A percentile compares a stretch with the other conserved stretches of the same genome.
Evolutionary conservation across 2,888 invertebrate genomes (phyloP).

Genomic region (Epirrita christyi): DNA sequence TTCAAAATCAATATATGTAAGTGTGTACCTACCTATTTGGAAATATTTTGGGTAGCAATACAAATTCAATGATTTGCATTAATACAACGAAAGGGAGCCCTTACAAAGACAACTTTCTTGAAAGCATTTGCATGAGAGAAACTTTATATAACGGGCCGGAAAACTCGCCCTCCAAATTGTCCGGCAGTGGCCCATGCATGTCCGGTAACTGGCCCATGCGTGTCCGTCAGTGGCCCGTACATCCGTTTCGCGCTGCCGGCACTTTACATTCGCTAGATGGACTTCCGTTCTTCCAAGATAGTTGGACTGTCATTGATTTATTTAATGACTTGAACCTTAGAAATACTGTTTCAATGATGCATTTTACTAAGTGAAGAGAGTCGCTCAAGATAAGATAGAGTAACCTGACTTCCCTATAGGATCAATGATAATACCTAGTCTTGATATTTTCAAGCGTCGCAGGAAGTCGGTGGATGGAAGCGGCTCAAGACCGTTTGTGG

Average conservation of each 20-base stretch:
- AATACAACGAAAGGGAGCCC: background rate
- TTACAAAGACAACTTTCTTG: conserved; percentile 37
- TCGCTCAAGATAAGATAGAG: background rate
- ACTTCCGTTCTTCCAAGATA: conserved; percentile 68
- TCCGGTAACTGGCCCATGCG: conserved; percentile 51
- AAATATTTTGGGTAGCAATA: no score
- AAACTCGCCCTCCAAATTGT: conserved; percentile 61
- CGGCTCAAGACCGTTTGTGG: no score
- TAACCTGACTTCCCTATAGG: no score
- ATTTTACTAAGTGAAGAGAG: background rate
- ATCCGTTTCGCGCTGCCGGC: conserved; percentile 59
- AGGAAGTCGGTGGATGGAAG: no score
- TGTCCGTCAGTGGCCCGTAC: conserved; percentile 64
- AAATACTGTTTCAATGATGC: background rate
- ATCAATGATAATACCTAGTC: no score
- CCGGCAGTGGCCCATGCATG: conserved; percentile 57
- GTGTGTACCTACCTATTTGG: no score
- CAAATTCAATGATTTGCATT: background rate
- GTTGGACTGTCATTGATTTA: conserved; percentile 37
- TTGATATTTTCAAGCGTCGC: no score
- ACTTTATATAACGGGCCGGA: conserved; percentile 59
- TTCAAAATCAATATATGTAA: no score
- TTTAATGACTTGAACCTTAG: conserved; percentile 11
- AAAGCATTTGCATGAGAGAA: conserved; percentile 45
- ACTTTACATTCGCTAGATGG: conserved; percentile 67